phyloP scores from a whole-genome alignment of 2,888 invertebrate species.

The Litoditis marina region DNA sequence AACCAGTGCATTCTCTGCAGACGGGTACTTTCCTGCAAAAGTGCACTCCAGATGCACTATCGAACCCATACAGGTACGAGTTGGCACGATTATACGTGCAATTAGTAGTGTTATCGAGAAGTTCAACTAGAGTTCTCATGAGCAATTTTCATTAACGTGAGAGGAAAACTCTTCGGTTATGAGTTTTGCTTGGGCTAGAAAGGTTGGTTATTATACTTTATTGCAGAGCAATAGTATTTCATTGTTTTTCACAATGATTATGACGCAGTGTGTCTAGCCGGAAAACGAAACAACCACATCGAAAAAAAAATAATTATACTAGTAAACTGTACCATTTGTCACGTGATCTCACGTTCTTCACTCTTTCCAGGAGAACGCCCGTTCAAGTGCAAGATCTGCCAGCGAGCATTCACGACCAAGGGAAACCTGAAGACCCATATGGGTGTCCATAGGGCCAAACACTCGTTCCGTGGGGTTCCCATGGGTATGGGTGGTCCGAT shows the following conservation, averaged over 20 bases:
- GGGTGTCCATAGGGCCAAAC: slow-evolving; percentile 94
- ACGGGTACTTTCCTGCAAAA: slow-evolving; percentile 66
- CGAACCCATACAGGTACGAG: slow-evolving; percentile 64
- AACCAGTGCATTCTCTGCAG: slow-evolving; percentile 96
- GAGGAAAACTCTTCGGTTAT: too few species aligned
- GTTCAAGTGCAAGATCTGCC: slow-evolving; percentile 97
- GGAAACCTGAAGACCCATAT: slow-evolving; percentile 99
- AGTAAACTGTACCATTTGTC: not conserved
- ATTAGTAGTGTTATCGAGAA: not conserved
- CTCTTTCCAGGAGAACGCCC: slow-evolving; percentile 79
- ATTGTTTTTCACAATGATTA: too few species aligned
- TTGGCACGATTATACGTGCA: too few species aligned
- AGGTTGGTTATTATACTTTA: too few species aligned
- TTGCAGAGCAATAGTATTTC: too few species aligned
- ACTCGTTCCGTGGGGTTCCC: slow-evolving; percentile 36
- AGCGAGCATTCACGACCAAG: slow-evolving; percentile 92
- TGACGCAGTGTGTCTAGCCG: too few species aligned
- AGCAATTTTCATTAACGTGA: too few species aligned
- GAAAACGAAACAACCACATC: too few species aligned
- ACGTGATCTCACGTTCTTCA: not conserved
- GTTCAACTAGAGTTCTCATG: slow-evolving; percentile 70
- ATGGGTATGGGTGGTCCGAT: too few species aligned
- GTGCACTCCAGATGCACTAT: slow-evolving; percentile 67
- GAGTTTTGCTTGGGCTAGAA: too few species aligned
- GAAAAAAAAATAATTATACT: too few species aligned